Conservation (phyloP, 2,113 vertebrate genomes). For the Falcunculus frontatus region DNA sequence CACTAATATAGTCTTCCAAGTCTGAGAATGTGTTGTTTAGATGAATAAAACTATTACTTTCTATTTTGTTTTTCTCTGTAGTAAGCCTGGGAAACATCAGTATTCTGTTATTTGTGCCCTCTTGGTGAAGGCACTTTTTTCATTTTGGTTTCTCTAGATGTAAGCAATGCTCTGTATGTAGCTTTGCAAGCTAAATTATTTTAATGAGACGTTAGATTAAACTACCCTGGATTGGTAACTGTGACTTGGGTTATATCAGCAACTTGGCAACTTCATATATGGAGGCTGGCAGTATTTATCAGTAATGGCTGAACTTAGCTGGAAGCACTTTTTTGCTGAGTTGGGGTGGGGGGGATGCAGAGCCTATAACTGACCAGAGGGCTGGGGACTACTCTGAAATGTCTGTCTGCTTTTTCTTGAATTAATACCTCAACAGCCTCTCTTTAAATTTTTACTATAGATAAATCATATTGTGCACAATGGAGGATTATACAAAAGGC, state of each 20-base stretch:
- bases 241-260: background rate
- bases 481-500: constrained; percentile 86
- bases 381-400: background rate
- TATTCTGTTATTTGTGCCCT: background rate
- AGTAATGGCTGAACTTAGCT: background rate
- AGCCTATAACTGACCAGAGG: background rate
- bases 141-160: background rate
- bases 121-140: background rate
- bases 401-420: background rate
- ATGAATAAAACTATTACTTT: background rate
- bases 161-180: background rate
- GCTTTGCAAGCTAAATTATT: background rate
- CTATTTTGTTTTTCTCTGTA: background rate
- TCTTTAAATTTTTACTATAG: constrained; percentile 60
- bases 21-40: background rate
- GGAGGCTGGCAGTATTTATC: background rate
- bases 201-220: background rate
- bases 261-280: fast-evolving
- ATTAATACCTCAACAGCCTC: background rate
- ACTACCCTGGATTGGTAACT: background rate
- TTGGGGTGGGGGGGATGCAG: background rate
- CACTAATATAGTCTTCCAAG: background rate
- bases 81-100: background rate
- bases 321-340: background rate
- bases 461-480: constrained; percentile 79